phyloP scores from a whole-genome alignment of 2,888 invertebrate genomes.

The Agrotis clavis region DNA sequence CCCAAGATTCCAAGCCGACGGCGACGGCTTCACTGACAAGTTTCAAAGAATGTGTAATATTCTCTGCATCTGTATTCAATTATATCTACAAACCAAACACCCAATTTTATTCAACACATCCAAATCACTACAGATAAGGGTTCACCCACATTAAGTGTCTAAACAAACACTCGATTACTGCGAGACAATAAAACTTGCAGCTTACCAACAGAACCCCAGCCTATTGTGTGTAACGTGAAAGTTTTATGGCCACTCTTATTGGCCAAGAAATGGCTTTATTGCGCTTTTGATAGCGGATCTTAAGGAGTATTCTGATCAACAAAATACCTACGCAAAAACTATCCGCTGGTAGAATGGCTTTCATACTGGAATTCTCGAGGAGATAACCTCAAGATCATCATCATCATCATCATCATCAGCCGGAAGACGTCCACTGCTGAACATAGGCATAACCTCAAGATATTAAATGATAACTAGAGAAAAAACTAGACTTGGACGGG shows the following conservation, averaged over 20 bases:
- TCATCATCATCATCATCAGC: too few relatives aligned
- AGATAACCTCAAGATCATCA: too few relatives aligned
- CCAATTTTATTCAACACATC: slow-evolving; percentile 5
- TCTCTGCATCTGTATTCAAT: slow-evolving; percentile 6
- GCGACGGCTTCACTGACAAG: too few relatives aligned
- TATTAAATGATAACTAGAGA: too few relatives aligned
- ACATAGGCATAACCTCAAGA: too few relatives aligned
- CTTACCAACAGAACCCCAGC: slow-evolving; percentile 63
- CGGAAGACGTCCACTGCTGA: too few relatives aligned
- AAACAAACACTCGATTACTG: slow-evolving; percentile 75
- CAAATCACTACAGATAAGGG: slow-evolving; percentile 33
- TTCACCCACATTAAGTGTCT: slow-evolving; percentile 66
- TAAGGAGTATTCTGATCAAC: slow-evolving; percentile 55
- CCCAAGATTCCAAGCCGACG: too few relatives aligned
- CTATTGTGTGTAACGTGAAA: slow-evolving; percentile 66
- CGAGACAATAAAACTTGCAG: slow-evolving; percentile 76
- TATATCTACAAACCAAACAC: slow-evolving; percentile 3
- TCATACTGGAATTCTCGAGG: too few relatives aligned
- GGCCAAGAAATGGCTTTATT: slow-evolving; percentile 75
- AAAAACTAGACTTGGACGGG: too few relatives aligned
- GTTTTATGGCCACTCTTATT: slow-evolving; percentile 77
- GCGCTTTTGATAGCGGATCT: slow-evolving; percentile 69
- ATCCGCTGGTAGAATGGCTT: too few relatives aligned
- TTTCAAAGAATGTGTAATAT: too few relatives aligned
- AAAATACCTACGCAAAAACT: not conserved